These are phyloP conservation scores for Gallinago stenura DNA, from an alignment of 2,797 vertebrate genomes.

Conservation along the genomic window DNA sequence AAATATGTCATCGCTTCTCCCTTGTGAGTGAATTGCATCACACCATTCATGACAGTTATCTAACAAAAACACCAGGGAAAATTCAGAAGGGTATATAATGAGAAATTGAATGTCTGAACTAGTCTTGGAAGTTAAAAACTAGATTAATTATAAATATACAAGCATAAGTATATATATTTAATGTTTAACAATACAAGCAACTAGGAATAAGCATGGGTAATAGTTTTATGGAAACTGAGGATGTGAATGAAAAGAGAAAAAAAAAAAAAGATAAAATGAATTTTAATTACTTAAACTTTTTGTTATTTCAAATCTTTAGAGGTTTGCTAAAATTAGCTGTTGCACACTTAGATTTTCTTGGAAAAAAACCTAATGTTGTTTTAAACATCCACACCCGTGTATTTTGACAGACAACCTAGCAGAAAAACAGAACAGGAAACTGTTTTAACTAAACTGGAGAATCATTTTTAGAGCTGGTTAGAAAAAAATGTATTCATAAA, in stretches of 20 bases:
- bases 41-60: not conserved
- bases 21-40: not conserved
- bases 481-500: not conserved
- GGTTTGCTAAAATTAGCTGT: not conserved
- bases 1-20: not conserved
- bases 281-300: accelerated
- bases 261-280: not conserved
- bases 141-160: not conserved
- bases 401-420: not conserved
- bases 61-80: not conserved
- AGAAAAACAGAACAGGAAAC: not conserved
- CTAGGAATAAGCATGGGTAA: not conserved
- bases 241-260: not conserved
- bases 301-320: not conserved
- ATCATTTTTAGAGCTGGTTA: accelerated
- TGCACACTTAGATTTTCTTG: not conserved
- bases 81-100: not conserved
- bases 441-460: not conserved
- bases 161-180: not conserved
- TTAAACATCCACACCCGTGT: not conserved
- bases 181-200: not conserved
- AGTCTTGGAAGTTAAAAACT: not conserved
- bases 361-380: not conserved
- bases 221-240: not conserved
- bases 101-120: not conserved